Evolutionary conservation across 2,888 invertebrate species (phyloP).

Genomic region (Eretmocerus hayati): DNA sequence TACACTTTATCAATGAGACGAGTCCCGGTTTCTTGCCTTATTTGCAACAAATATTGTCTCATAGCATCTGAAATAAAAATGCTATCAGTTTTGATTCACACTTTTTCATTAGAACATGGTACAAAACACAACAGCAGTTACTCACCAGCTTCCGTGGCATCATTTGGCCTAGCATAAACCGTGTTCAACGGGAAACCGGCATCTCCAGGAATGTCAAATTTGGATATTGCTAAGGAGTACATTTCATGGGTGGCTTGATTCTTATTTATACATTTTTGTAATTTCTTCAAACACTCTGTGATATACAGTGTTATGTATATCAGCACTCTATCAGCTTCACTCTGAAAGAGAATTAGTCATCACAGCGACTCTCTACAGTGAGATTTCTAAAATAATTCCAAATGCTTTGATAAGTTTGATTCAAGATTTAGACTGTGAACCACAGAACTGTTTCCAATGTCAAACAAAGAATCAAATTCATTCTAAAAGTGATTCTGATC

Average conservation of each 20-base stretch:
- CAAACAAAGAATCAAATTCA: not conserved
- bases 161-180: conserved; percentile 83
- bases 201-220: conserved; percentile 96
- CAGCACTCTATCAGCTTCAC: conserved; percentile 90
- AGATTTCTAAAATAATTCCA: too few species aligned
- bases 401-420: too few species aligned
- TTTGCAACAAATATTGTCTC: conserved; percentile 87
- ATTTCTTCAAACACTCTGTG: conserved; percentile 91
- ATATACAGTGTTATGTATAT: conserved; percentile 97
- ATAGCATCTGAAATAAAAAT: conserved; percentile 61
- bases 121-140: not conserved
- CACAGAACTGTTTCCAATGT: not conserved
- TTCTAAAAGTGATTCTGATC: not conserved
- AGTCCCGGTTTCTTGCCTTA: conserved; percentile 89
- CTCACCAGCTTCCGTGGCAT: conserved; percentile 71
- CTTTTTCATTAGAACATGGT: too few species aligned
- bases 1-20: conserved; percentile 83
- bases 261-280: conserved; percentile 86
- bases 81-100: not conserved
- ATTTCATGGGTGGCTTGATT: conserved; percentile 90
- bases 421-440: too few species aligned
- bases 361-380: conserved; percentile 1
- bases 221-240: conserved; percentile 89
- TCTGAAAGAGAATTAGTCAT: conserved; percentile 54
- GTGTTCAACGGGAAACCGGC: conserved; percentile 89